Percentiles rank a stretch among this genome's conserved stretches.
Conservation (phyloP, 2,113 vertebrate genomes). For the Lepidothrix coronata region DNA sequence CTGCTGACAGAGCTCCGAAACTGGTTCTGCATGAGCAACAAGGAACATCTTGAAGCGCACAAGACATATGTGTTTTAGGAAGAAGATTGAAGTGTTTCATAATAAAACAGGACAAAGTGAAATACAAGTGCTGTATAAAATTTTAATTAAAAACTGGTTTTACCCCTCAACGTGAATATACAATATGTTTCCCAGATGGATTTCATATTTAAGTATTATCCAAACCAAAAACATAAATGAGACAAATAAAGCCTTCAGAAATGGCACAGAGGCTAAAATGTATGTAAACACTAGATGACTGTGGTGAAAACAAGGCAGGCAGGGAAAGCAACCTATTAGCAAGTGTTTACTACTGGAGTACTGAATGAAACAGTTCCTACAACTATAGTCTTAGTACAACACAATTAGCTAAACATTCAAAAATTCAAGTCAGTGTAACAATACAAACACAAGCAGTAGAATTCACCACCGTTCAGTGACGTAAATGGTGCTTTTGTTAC, state of each 20-base stretch:
- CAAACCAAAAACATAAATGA: constrained; percentile 72
- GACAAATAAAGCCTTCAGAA: constrained; percentile 78
- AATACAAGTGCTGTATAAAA: constrained; percentile 76
- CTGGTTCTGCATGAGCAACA: constrained; percentile 68
- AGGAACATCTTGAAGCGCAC: constrained; percentile 79
- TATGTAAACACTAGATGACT: constrained; percentile 72
- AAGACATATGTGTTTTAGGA: constrained; percentile 82
- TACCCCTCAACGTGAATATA: constrained; percentile 70
- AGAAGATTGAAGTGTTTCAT: constrained; percentile 81
- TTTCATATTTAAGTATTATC: constrained; percentile 77
- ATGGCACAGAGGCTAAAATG: constrained; percentile 73
- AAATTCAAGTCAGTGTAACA: not conserved
- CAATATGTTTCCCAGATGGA: constrained; percentile 82
- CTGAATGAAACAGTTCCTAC: not conserved
- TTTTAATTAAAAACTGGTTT: constrained; percentile 82
- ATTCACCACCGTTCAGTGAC: not conserved
- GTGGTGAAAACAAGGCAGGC: constrained; percentile 66
- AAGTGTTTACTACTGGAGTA: constrained; percentile 28
- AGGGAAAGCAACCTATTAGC: constrained; percentile 53
- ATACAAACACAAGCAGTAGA: not conserved
- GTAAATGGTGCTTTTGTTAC: not conserved
- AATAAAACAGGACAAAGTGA: constrained; percentile 83
- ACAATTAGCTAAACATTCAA: not conserved
- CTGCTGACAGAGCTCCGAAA: constrained; percentile 72
- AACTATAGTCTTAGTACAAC: not conserved